Evolutionary conservation across 2,797 vertebrate species (phyloP).

Genomic region (Petrocephalus sullivani): DNA sequence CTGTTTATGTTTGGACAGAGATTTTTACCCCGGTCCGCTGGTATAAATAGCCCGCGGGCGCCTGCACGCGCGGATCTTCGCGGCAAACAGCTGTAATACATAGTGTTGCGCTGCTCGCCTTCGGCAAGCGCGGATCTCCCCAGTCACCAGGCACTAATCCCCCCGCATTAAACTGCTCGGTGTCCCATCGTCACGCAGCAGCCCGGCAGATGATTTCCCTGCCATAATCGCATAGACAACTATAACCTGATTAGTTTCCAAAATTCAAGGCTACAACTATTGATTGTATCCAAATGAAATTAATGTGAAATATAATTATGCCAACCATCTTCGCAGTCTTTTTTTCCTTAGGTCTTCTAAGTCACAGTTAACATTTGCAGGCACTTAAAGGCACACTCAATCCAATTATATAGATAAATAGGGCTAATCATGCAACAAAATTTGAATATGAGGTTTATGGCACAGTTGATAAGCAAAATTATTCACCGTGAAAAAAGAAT

Average conservation of each 20-base stretch:
- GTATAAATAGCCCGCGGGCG: slow-evolving; percentile 62
- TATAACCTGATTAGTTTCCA: slow-evolving; percentile 59
- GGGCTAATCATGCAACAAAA: slow-evolving; percentile 70
- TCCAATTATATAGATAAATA: slow-evolving; percentile 79
- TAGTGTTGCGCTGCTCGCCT: slow-evolving; percentile 53
- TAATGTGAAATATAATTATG: slow-evolving; percentile 58
- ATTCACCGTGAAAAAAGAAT: slow-evolving; percentile 59
- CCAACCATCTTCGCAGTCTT: slow-evolving; percentile 49
- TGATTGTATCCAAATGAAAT: slow-evolving; percentile 66
- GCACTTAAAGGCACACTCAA: slow-evolving; percentile 57
- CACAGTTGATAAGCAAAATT: slow-evolving; percentile 67
- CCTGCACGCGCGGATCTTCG: slow-evolving; percentile 58
- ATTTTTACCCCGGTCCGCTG: slow-evolving; percentile 56
- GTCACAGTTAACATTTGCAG: slow-evolving; percentile 46
- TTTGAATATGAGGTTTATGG: slow-evolving; percentile 68
- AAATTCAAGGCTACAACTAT: slow-evolving; percentile 58
- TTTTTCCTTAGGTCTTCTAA: slow-evolving; percentile 49
- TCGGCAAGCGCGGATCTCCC: slow-evolving; percentile 54
- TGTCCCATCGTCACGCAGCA: slow-evolving; percentile 52
- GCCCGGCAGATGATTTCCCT: slow-evolving; percentile 55
- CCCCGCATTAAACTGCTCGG: slow-evolving; percentile 49
- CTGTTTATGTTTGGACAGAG: slow-evolving; percentile 62
- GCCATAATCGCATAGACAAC: slow-evolving; percentile 58
- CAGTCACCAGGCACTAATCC: slow-evolving; percentile 60
- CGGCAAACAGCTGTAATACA: slow-evolving; percentile 57